Base-by-base conservation (phyloP, 2,888 invertebrate genomes). In the Ectemnius lituratus region DNA sequence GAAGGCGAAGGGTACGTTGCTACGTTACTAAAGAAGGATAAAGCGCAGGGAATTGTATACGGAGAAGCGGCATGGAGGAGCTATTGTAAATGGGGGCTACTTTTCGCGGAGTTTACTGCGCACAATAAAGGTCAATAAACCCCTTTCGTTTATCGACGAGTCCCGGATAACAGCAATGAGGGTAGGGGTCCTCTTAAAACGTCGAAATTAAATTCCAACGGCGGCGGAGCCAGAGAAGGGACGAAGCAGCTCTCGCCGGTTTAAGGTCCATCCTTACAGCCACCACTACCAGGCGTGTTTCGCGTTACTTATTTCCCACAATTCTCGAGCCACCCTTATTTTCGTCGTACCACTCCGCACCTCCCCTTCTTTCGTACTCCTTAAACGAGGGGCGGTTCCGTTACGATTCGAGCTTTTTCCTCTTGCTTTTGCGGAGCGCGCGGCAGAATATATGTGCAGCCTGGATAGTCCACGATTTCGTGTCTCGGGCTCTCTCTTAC, bases 171-270 rank as follows among this genome's bases (percentile, higher is more conserved):
- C 57, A 62, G 27, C n/a, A 46, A 27, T 2, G 71, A 72, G 70
- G 73, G 73, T 76, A 80, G 57, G 67, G 76, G 76, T 66, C 84
- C 86, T 84, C 86, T 87, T 86, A 86, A 88, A 88, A 87, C 84
- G 88, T 86, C 84, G 85, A 89, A 89, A 89, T 89, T 88, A 89
- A 89, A 89, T 89, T 89, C 89, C 89, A 81, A 69, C 78, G 78
- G 79, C 81, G 81, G 73, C 63, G 37, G 37, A 37, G 37, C 8
- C 6, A 37, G 37, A 37, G 37, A 6, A 37, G 37, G 37, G 37
- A 6, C 37, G 37, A 37, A 37, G 69, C 70, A 73, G 71, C 76
- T 73, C 75, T 83, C 76, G 71, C 66, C 82, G 81, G 80, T 84
- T 76, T 84, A 84, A 83, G 82, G 84, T 82, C 80, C 82, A 83